Evolutionary conservation across 2,797 vertebrate species (phyloP).

Genomic region (Carcharodon carcharias): DNA sequence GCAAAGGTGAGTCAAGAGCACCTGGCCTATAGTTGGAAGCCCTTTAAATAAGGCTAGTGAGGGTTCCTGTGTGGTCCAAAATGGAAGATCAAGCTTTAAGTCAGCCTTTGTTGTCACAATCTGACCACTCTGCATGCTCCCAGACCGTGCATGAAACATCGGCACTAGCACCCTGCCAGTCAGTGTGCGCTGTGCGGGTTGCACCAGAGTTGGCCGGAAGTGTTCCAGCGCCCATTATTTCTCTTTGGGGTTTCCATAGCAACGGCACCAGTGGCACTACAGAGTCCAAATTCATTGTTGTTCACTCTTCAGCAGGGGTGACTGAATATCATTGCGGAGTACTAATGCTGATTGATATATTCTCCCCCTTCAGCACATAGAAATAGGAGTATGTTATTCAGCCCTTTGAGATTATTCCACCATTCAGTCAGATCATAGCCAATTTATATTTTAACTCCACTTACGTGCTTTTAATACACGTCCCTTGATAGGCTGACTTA

Average conservation of each 20-base stretch:
- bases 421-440: neutral
- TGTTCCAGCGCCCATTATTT: neutral
- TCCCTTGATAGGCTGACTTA: neutral
- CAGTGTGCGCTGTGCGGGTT: neutral
- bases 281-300: neutral
- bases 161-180: neutral
- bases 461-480: neutral
- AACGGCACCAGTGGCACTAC: neutral
- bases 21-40: neutral
- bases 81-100: neutral
- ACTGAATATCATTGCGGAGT: neutral
- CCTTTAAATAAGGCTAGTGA: neutral
- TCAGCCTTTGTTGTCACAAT: neutral
- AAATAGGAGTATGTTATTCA: neutral
- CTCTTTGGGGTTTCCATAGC: neutral
- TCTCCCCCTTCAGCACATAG: neutral
- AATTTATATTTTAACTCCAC: neutral
- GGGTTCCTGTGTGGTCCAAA: neutral
- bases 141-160: neutral
- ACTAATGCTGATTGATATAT: neutral
- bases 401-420: neutral
- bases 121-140: neutral
- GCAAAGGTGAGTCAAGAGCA: neutral
- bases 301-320: neutral
- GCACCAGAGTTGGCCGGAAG: neutral